Evolutionary conservation across 2,113 vertebrate genomes (phyloP).

Genomic region (Chlorocebus sabaeus): DNA sequence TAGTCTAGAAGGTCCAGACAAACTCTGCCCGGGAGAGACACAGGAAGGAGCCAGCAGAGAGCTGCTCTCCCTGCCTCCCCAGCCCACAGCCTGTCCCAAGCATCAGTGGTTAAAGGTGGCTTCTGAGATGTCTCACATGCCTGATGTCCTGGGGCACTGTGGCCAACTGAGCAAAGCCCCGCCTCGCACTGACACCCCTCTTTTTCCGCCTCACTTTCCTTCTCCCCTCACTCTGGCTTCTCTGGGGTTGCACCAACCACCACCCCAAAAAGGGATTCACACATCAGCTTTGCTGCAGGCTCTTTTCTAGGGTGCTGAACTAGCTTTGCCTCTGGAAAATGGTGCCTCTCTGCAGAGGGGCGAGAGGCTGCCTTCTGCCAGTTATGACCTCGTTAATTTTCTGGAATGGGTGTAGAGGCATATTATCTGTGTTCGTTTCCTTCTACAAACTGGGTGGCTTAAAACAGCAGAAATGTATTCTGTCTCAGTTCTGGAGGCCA

Average conservation of each 20-base stretch:
- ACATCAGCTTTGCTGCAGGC: not conserved
- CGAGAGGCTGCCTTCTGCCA: not conserved
- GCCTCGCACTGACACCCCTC: not conserved
- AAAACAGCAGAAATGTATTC: not conserved
- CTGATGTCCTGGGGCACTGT: not conserved
- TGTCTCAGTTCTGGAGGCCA: not conserved
- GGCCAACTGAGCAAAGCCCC: not conserved
- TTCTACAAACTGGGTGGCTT: not conserved
- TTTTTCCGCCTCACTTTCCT: not conserved
- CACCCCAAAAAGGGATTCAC: not conserved
- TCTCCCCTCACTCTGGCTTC: not conserved
- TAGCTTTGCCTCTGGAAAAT: not conserved
- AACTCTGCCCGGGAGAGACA: too few species aligned
- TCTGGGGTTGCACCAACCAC: not conserved
- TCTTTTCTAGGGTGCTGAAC: fast-evolving
- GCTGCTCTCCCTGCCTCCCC: too few species aligned
- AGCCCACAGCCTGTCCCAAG: not conserved
- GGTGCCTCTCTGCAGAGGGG: fast-evolving
- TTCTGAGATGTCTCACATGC: not conserved
- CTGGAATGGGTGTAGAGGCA: not conserved
- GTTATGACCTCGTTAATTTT: fast-evolving
- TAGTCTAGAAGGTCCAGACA: not conserved
- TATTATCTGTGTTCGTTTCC: fast-evolving
- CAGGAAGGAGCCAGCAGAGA: not conserved
- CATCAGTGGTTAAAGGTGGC: fast-evolving